These are phyloP conservation scores for Vanessa cardui DNA, from an alignment of 2,888 invertebrate genomes.

Conservation along the genomic window DNA sequence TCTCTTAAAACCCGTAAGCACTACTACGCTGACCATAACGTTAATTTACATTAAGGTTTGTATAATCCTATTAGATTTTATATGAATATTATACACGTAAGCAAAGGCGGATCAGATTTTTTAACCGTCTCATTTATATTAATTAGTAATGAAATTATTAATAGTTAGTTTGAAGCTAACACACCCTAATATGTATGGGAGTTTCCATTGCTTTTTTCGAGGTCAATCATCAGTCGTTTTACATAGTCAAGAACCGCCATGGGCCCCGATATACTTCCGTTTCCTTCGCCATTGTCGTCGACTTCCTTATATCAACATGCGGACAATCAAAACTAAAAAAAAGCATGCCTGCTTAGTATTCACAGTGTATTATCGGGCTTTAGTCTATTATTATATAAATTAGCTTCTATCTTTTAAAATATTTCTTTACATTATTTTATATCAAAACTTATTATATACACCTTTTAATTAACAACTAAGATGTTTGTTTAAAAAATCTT, in stretches of 20 bases:
- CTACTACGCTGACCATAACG: too few species aligned
- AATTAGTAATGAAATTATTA: too few species aligned
- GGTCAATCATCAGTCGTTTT: slow-evolving; percentile 51
- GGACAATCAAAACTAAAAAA: slow-evolving; percentile 29
- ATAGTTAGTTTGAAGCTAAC: too few species aligned
- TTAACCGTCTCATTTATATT: too few species aligned
- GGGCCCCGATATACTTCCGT: slow-evolving; percentile 55
- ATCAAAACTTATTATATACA: too few species aligned
- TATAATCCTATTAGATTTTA: too few species aligned
- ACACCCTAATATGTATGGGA: neutral
- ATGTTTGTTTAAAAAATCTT: too few species aligned
- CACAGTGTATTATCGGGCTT: slow-evolving; percentile 20
- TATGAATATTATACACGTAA: too few species aligned
- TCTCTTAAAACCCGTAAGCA: too few species aligned
- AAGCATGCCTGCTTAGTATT: slow-evolving; percentile 30
- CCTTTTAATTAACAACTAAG: too few species aligned
- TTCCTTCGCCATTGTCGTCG: slow-evolving; percentile 55
- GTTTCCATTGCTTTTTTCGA: slow-evolving; percentile 44
- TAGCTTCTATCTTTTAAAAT: neutral
- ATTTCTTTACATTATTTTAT: neutral
- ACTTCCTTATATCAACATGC: slow-evolving; percentile 56
- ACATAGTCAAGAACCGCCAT: slow-evolving; percentile 52
- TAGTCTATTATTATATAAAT: slow-evolving; percentile 10
- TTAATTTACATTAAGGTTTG: too few species aligned
- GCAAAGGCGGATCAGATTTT: too few species aligned